Evolutionary conservation across 2,113 vertebrate species (phyloP), one percentile per base, ranked within the genome.

Genomic region (Clarias batrachus): DNA sequence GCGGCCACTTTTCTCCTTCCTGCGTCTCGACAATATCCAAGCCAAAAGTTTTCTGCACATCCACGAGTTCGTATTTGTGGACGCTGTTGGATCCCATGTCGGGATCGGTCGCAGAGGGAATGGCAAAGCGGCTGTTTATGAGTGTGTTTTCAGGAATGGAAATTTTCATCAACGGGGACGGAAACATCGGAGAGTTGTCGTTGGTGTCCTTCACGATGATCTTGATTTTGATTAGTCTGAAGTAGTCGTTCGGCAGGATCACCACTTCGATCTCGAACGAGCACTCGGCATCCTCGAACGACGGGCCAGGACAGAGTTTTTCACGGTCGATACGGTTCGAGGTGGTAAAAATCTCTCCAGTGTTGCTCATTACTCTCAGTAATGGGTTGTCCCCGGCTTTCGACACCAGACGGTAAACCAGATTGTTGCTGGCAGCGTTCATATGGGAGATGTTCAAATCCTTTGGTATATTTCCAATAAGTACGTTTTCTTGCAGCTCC

Each of bases 381-480:
- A 99, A 93, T 86, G 98, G 98, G 88, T 97, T 96, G 93, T 99
- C 98, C 86, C 97, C 98, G 27, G 97, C 97, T 96, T 99, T 99
- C 91, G 98, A 99, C 88, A 99, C 98, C 89, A 99, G 96, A 93
- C 97, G 96, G 94, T 99, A 99, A 91, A 99, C 97, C 86, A 99
- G 97, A 95, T 97, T 98, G 92, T 96, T 95, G 86, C 96, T 97
- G 89, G 96, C 97, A 94, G 96, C 96, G 93, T 96, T 98, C 90
- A 96, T 97, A 92, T 98, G 98, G 91, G 98, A 99, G 95, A 99
- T 98, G 94, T 99, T 99, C 93, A 99, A 93, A 95, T 99, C 98
- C 96, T 98, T 98, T 97, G 98, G 98, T 98, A 99, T 99, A 94
- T 98, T 99, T 95, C 98, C 98, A 95, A 99, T 98, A 91, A 99